Percentiles rank a stretch among this genome's conserved stretches.
Evolutionary conservation across 2,888 invertebrate genomes (phyloP).

Genomic region (Limnephilus marmoratus): DNA sequence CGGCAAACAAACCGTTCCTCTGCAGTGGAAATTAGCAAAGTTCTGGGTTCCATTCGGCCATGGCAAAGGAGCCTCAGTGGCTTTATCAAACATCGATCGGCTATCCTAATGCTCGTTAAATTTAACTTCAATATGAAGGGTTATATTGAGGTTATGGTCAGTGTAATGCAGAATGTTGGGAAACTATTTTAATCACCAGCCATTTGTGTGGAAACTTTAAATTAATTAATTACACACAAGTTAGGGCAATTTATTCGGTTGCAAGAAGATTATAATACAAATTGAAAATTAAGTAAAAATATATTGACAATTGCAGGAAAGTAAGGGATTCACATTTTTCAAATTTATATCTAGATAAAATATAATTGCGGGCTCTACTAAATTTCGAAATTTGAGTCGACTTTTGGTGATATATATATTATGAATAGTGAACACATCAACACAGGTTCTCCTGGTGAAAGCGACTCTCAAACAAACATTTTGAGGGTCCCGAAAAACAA

Average conservation of each 20-base stretch:
- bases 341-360: too few relatives aligned
- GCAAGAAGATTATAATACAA: too few relatives aligned
- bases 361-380: too few relatives aligned
- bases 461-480: too few relatives aligned
- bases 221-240: not conserved
- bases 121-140: not conserved
- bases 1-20: not conserved
- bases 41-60: not conserved
- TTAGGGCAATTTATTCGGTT: not conserved
- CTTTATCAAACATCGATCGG: constrained; percentile 15
- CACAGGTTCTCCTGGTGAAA: too few relatives aligned
- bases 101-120: not conserved
- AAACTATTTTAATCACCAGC: constrained; percentile 2
- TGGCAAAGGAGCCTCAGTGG: not conserved
- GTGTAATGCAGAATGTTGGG: not conserved
- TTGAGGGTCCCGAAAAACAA: too few relatives aligned
- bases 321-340: too few relatives aligned
- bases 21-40: constrained; percentile 40
- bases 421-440: too few relatives aligned
- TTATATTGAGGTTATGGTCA: not conserved
- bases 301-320: too few relatives aligned
- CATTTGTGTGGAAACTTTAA: not conserved
- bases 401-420: too few relatives aligned
- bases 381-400: too few relatives aligned
- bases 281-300: too few relatives aligned